A percentile compares a stretch with the other conserved stretches of the same genome.
These are phyloP conservation scores for Clusia tigrina DNA, from an alignment of 2,888 invertebrate genomes.

Conservation along the genomic window DNA sequence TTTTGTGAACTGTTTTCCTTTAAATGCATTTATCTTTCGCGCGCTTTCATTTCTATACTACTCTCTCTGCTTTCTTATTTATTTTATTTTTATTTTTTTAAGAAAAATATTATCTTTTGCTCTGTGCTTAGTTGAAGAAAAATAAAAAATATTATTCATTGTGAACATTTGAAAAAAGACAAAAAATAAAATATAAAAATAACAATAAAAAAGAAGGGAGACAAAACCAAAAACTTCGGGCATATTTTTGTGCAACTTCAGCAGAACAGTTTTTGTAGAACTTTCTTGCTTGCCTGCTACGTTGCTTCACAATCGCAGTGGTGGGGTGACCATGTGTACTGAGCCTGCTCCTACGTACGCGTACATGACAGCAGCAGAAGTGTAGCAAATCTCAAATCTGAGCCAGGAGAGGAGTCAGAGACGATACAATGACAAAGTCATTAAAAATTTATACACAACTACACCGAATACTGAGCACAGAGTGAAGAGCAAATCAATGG, in stretches of 20 bases:
- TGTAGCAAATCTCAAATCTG: background rate
- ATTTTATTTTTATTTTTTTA: background rate
- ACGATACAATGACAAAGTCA: conserved; percentile 23
- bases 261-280: conserved; percentile 7
- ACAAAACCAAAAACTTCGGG: conserved; percentile 6
- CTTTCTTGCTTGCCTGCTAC: background rate
- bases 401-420: background rate
- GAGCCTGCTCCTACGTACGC: background rate
- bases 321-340: no score
- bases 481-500: conserved; percentile 3
- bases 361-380: background rate
- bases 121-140: conserved; percentile 16
- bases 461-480: conserved; percentile 7
- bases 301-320: background rate
- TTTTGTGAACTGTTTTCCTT: conserved; percentile 18
- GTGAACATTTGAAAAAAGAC: background rate
- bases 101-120: conserved; percentile 9
- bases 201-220: background rate
- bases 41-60: no score
- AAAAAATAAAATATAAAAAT: background rate
- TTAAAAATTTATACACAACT: conserved; percentile 31
- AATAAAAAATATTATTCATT: conserved; percentile 28
- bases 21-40: conserved; percentile 20
- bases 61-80: no score
- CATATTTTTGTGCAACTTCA: conserved; percentile 21